Base-by-base conservation (phyloP, 2,888 invertebrate species). In the Lasiommata megera region DNA sequence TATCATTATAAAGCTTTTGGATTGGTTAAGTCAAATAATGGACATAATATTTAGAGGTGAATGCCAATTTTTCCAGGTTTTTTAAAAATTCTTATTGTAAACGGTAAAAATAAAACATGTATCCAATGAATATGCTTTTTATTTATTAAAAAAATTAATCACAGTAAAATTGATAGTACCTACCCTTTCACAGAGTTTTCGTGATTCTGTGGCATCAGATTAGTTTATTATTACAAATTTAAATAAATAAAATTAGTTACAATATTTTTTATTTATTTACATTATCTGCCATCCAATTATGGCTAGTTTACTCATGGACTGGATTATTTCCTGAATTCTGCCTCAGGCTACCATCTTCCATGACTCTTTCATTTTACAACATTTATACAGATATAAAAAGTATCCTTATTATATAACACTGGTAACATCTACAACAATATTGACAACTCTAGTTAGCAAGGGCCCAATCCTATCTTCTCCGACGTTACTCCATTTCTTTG, bases 391-490 rank as follows among this genome's bases (percentile, higher is more conserved):
- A 5, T 6, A 1, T 1, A n/a, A 41, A 41, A n/a, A 36, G 3
- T 12, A 23, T 5, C 11, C 14, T 31, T 2, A 11, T 38, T 53
- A 55, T 14, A 73, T 74, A 34, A 67, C 70, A 67, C 62, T 70
- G n/a, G 79, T 79, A 17, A 86, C 71, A 69, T 89, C 85, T 34
- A 90, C 71, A 28, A 90, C 73, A 53, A 84, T 73, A 62, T 76
- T 80, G 3, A 89, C 85, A 29, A 90, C 81, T 66, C 89, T 76
- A 6, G 83, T 82, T 31, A 90, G 69, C 34, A 90, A 66, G 0
- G 89, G 88, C 12, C 72, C 71, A 46, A 90, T 84, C 58, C 81
- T 88, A 56, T 82, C 84, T 50, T 65, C 60, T 1, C 85, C 77
- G 0, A 90, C 62, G 5, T 69, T 69, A 43, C 65, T 72, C 89